Percentiles rank a stretch among this genome's conserved stretches.
Conservation (phyloP, 2,113 vertebrate genomes). For the Hippopotamus amphibius region DNA sequence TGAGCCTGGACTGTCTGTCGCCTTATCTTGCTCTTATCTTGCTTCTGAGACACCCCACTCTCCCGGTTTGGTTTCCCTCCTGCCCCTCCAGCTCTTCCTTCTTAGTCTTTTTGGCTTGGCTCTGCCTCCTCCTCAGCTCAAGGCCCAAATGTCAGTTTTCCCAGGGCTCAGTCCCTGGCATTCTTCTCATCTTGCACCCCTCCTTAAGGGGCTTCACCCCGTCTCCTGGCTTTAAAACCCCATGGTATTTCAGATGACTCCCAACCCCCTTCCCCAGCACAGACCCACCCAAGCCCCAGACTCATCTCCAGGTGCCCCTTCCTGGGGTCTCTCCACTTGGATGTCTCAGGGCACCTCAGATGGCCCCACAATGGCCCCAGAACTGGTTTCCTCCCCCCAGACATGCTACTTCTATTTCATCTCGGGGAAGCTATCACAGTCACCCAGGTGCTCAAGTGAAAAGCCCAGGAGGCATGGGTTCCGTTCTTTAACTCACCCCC, state of each 20-base stretch:
- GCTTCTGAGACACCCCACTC: neutral
- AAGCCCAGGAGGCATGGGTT: no score
- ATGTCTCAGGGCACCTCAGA: neutral
- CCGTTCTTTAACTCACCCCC: neutral
- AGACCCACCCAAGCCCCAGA: neutral
- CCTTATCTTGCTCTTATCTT: neutral
- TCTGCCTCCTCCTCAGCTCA: neutral
- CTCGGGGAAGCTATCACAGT: rapidly evolving
- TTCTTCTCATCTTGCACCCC: neutral
- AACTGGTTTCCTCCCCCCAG: neutral
- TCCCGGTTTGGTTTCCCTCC: neutral
- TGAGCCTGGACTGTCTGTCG: rapidly evolving
- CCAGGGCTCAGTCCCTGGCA: neutral
- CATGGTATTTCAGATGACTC: rapidly evolving
- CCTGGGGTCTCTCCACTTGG: neutral
- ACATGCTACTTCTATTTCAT: no score
- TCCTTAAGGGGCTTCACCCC: neutral
- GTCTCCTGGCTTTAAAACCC: neutral
- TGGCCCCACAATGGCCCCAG: neutral
- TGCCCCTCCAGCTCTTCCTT: neutral
- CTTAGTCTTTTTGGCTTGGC: neutral
- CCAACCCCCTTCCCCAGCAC: neutral
- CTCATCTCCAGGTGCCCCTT: neutral
- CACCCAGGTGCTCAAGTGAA: neutral
- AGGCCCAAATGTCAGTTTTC: neutral